Base-by-base conservation (phyloP, 2,888 invertebrate species). In the Spicauda simplicius region DNA sequence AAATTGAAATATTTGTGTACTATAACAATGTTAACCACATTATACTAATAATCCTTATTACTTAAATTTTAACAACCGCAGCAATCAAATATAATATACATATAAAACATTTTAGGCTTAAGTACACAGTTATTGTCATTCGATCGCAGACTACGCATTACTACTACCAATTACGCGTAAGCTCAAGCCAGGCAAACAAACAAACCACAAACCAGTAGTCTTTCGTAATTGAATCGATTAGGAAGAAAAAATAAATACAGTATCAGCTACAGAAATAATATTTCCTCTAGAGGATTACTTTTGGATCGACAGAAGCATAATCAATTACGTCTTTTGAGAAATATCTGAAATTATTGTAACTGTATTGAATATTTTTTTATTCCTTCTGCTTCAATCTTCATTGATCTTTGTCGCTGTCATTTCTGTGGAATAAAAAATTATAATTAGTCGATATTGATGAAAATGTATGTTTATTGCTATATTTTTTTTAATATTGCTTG, bases 201-300 rank as follows among this genome's bases (percentile, higher is more conserved):
- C 25, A 64, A 57, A 64, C 64, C 64, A 52, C 64, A 58, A 57
- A 52, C 57, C 58, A 75, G 73, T 25, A 25, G 72, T 72, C 68
- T 72, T 72, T 72, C 73, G 76, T 80, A 82, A 83, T 83, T 80
- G 80, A 79, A 74, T 70, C 69, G 71, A 75, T 76, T 78, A 74
- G 76, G 71, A 75, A 77, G 71, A 25, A 73, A 77, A 82, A 78
- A 81, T 77, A 81, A 82, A 80, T 78, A 80, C 76, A 74, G 76
- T 72, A 73, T 75, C 73, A 73, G 74, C 71, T 74, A 73, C 68
- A 71, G 69, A 72, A 77, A 78, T 74, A 76, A 78, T 77, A 77
- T 75, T 76, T 76, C 76, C 77, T 73, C 73, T 69, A 63, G 63
- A 16, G 70, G 65, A 68, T 71, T 69, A 67, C 61, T 50, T 33